Conservation (phyloP, 2,113 vertebrate genomes). For the Lepidiolamprologus cunningtoni region DNA sequence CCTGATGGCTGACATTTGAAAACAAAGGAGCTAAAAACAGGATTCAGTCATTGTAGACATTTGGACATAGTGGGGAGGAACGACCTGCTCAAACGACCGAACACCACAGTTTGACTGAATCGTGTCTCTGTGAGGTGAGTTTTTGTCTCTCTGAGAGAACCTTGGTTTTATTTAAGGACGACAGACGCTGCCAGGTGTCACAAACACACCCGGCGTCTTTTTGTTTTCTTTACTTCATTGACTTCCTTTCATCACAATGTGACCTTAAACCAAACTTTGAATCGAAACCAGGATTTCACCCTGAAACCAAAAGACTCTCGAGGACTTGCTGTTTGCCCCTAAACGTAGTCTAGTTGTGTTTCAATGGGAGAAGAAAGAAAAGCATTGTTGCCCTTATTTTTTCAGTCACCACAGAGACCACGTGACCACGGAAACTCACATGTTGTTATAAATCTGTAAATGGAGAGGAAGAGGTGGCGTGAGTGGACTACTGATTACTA, state of each 20-base stretch:
- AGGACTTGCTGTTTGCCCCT: neutral
- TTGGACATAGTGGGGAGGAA: neutral
- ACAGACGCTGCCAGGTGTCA: neutral
- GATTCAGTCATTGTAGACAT: neutral
- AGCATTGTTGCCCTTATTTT: neutral
- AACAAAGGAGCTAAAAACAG: neutral
- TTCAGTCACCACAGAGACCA: neutral
- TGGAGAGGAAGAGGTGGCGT: neutral
- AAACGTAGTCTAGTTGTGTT: neutral
- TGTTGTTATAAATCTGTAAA: neutral
- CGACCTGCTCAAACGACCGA: neutral
- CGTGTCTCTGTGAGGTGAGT: neutral
- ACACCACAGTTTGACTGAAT: neutral
- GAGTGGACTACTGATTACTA: neutral
- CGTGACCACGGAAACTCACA: neutral
- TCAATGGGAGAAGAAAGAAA: neutral
- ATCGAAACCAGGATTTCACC: neutral
- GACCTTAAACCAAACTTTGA: neutral
- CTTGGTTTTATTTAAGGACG: rapidly evolving
- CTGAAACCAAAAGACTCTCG: neutral
- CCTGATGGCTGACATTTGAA: neutral
- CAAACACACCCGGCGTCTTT: neutral
- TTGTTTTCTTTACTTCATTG: neutral
- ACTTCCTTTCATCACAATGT: neutral
- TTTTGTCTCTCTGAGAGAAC: neutral